Conservation (phyloP, 2,113 vertebrate genomes). For the Oriolus oriolus region DNA sequence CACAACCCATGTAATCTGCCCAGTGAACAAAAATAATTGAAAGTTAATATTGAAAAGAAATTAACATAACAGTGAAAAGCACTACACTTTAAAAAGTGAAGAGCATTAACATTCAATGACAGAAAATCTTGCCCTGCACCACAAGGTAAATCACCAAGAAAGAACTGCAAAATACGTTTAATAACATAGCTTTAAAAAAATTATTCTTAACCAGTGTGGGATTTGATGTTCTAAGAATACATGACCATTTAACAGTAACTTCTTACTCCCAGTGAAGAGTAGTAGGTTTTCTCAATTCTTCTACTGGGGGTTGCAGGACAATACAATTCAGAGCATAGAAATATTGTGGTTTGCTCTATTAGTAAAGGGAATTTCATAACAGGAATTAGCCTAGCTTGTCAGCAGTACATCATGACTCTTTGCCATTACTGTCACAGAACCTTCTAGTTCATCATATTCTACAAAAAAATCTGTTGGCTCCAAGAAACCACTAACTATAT, state of each 20-base stretch:
- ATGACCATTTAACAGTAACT: not conserved
- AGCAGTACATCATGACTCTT: not conserved
- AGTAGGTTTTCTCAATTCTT: not conserved
- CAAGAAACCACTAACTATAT: not conserved
- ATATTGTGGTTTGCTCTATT: not conserved
- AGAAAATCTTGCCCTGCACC: not conserved
- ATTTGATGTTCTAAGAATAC: not conserved
- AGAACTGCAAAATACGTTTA: not conserved
- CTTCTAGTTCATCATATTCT: not conserved
- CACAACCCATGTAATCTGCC: not conserved
- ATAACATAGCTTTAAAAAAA: not conserved
- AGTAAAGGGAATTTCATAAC: not conserved
- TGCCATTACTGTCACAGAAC: not conserved
- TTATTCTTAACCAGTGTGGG: fast-evolving
- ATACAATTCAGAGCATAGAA: not conserved
- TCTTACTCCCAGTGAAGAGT: not conserved
- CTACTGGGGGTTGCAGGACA: not conserved
- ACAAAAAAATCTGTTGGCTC: not conserved
- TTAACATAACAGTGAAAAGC: not conserved
- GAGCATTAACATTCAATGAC: not conserved
- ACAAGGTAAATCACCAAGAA: not conserved
- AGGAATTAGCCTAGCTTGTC: not conserved
- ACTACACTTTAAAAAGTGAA: not conserved
- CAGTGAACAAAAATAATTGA: not conserved
- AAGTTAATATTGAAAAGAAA: not conserved